Base-by-base conservation (phyloP, 2,888 invertebrate species). In the Cacoxenus indagator region DNA sequence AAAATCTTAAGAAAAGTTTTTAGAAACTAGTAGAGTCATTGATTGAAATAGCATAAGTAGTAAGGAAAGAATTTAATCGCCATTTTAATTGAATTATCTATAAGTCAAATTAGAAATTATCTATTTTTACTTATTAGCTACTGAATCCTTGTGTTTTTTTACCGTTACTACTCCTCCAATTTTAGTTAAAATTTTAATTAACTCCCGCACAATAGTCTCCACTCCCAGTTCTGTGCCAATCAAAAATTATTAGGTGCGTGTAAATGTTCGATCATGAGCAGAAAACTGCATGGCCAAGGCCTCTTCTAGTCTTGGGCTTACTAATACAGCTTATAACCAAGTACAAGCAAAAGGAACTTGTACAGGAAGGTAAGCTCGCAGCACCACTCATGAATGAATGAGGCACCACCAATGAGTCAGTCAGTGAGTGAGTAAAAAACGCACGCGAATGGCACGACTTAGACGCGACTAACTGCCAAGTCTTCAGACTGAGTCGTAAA, bases 211-310 rank as follows among this genome's bases (percentile, higher is more conserved):
- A 62, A 57, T 14, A 62, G 14, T 45, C 24, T 45, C 24, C 1
- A 14, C 19, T 24, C 14, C n/a, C 26, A 17, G 17, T 64, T 29
- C 48, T 43, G 45, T 61, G 61, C 74, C 76, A 74, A 80, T 82
- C 76, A 70, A 75, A 75, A 75, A 73, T 70, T 79, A 75, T 79
- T 82, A 69, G 77, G 82, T 82, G 79, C 82, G 79, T 79, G 82
- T 76, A 67, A 61, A 59, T 46, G 48, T 43, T 24, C 19, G 55
- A 37, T 55, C 54, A 43, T 54, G 54, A 51, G 22, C 19, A 51
- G 51, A 22, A 19, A 51, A 19, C 17, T 9, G 22, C 51, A 8
- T 51, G 51, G 51, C 17, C 51, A 51, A 22, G 51, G 51, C 22
- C 51, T 51, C 17, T 4, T 2, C 2, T 5, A 43, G 45, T 43